phyloP scores from a whole-genome alignment of 1,140 invertebrate genomes.

The Steinernema feltiae region DNA sequence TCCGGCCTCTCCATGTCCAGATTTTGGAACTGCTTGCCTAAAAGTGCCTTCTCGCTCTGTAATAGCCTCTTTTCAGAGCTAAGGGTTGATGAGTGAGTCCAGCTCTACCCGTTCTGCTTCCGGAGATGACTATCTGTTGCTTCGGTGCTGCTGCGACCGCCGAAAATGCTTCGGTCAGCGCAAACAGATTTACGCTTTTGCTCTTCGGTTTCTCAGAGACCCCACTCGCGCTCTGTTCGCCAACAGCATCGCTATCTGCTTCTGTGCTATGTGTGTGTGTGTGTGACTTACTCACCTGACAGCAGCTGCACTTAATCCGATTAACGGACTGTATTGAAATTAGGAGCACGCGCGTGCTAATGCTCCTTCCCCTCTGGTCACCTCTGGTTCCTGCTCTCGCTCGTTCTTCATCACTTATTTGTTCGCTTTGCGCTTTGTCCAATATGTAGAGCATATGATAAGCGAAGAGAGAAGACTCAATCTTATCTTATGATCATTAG shows the following conservation, averaged over 20 bases:
- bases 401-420: background rate
- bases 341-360: constrained; percentile 6
- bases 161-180: constrained; percentile 14
- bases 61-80: background rate
- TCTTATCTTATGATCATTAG: too few species aligned
- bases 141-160: background rate
- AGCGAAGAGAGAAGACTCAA: too few species aligned
- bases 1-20: background rate
- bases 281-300: constrained; percentile 1
- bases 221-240: background rate
- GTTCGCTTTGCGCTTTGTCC: background rate
- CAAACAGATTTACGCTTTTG: constrained; percentile 11
- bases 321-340: constrained; percentile 4
- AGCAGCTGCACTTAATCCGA: constrained; percentile 7
- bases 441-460: too few species aligned
- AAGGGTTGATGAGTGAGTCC: too few species aligned
- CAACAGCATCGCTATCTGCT: constrained; percentile 4
- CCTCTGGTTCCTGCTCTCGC: background rate
- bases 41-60: background rate
- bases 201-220: background rate
- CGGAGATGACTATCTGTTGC: constrained; percentile 9
- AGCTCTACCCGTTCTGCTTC: background rate
- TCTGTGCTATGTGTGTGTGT: background rate
- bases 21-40: background rate
- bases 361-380: background rate